Base-by-base conservation (phyloP, 2,113 vertebrate species). In the Myxocyprinus asiaticus region DNA sequence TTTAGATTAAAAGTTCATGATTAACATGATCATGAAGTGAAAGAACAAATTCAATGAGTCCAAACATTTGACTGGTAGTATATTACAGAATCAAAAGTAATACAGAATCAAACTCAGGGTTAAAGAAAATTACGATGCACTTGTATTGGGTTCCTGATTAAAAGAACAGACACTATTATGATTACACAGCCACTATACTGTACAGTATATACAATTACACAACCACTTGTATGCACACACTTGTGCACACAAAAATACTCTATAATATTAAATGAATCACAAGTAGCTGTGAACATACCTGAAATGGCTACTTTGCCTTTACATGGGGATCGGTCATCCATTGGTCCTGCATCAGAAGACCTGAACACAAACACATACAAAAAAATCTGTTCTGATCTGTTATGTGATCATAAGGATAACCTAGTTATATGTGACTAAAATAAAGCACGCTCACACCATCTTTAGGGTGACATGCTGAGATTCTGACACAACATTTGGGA, bases 291-390 rank as follows among this genome's bases (percentile, higher is more conserved):
- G 8, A 63, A 65, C 74, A 17, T 86, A 94, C 96, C 96, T 76
- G 96, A 97, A 85, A 98, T 92, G 71, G 95, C 96, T 67, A 98
- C 93, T 76, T 90, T 95, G 69, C 94, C 96, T 14, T 94, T 94
- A 85, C 96, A 97, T 0, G 96, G 95, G 14, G 92, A 89, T 43
- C 95, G 91, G 45, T 95, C 94, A 0, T 94, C 91, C 9, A 89
- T 83, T 0, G 90, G 88, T 14, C 92, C 91, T 0, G 92, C 91
- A 0, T 97, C 96, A 0, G 94, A 97, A n/a, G 96, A 95, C 84
- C 94, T 95, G 86, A 9, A 44, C 15, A 70, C 47, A 80, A 84
- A 69, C 45, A 74, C 6, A 66, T 6, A 10, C n/a, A 33, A 33
- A 33, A 33, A 33, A 33, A 33, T 1, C 22, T 33, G 22, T 33